Conservation (phyloP, 2,888 invertebrate species). For the Sclerodermus sp. region DNA sequence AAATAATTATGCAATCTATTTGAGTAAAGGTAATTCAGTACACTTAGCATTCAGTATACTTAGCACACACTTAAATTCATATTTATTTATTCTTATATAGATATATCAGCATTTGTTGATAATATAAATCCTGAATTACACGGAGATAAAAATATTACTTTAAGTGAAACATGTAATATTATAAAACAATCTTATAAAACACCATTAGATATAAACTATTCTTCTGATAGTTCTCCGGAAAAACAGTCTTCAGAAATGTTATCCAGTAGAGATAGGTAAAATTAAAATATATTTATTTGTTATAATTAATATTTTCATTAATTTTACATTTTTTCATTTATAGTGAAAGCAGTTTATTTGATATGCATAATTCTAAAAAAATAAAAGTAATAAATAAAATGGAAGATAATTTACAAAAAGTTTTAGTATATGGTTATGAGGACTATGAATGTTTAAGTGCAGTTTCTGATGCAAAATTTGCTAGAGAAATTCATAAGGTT, state of each 20-base stretch:
- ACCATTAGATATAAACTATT: neutral
- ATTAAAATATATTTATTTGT: neutral
- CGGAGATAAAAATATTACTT: no score
- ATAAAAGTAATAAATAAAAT: conserved; percentile 13
- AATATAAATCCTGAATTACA: no score
- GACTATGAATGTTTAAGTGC: conserved; percentile 29
- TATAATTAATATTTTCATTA: neutral
- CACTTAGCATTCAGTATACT: conserved; percentile 5
- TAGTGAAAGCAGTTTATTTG: neutral
- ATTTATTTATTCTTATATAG: neutral
- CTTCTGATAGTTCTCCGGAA: no score
- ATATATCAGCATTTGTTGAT: no score
- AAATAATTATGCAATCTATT: conserved; percentile 34
- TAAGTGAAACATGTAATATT: no score
- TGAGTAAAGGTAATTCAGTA: conserved; percentile 28
- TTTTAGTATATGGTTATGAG: conserved; percentile 37
- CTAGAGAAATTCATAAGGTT: conserved; percentile 33
- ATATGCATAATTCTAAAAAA: conserved; percentile 1
- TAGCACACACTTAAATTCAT: neutral
- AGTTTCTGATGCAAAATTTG: conserved; percentile 40
- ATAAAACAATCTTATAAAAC: neutral
- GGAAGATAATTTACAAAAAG: conserved; percentile 27
- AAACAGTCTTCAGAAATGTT: no score
- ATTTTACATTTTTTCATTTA: neutral
- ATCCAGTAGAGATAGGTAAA: neutral